These are phyloP conservation scores for Drosophila histrio DNA, from an alignment of 2,888 invertebrate genomes.

Conservation along the genomic window DNA sequence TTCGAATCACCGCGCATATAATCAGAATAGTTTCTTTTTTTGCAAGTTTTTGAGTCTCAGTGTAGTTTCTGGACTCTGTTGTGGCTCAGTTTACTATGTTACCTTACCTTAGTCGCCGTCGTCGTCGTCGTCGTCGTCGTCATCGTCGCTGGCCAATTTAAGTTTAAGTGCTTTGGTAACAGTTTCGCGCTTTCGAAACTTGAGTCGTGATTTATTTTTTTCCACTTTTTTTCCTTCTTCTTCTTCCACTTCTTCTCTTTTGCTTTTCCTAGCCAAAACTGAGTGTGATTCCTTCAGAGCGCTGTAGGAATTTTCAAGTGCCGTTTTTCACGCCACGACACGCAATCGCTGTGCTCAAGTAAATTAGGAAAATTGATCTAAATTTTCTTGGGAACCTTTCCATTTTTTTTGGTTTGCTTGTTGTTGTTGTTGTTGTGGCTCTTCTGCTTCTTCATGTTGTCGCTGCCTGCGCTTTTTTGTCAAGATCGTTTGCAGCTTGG, in stretches of 20 bases:
- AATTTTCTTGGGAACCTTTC: conserved; percentile 79
- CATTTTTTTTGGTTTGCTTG: conserved; percentile 39
- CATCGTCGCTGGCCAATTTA: conserved; percentile 75
- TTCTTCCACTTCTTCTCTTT: conserved; percentile 1
- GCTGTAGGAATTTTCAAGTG: conserved; percentile 70
- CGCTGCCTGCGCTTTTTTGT: conserved; percentile 44
- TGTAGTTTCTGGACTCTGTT: conserved; percentile 4
- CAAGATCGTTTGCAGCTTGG: conserved; percentile 47
- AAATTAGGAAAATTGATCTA: conserved; percentile 80
- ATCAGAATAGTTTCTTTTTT: too few species aligned
- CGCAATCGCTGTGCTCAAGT: conserved; percentile 78
- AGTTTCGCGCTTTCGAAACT: conserved; percentile 81
- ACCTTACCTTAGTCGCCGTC: conserved; percentile 28
- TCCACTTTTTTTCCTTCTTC: conserved; percentile 22
- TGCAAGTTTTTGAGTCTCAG: too few species aligned
- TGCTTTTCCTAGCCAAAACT: conserved; percentile 11
- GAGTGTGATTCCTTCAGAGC: conserved; percentile 44
- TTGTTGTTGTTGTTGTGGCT: conserved; percentile 14
- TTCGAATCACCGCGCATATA: too few species aligned
- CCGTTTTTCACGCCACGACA: conserved; percentile 81
- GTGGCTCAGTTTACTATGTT: conserved; percentile 57
- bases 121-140: conserved; percentile 22
- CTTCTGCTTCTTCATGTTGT: neutral
- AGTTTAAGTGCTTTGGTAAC: conserved; percentile 81
- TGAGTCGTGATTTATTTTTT: conserved; percentile 81